These are phyloP conservation scores for Falco rusticolus DNA, from an alignment of 2,797 vertebrate genomes.

Conservation along the genomic window DNA sequence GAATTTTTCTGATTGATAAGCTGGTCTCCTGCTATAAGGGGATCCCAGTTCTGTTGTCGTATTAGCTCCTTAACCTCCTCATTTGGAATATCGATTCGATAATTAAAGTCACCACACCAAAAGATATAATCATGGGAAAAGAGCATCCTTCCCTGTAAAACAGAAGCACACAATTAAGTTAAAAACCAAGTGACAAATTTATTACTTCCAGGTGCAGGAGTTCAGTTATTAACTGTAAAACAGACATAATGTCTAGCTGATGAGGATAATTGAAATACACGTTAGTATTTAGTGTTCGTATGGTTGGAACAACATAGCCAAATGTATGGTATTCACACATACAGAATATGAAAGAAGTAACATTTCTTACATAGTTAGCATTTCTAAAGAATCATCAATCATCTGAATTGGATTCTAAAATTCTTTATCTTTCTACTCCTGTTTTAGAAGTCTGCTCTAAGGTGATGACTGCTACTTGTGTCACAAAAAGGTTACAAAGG, in stretches of 20 bases:
- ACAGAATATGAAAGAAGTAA: neutral
- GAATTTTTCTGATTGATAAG: slow-evolving; percentile 92
- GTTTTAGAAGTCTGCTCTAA: neutral
- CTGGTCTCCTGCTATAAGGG: slow-evolving; percentile 93
- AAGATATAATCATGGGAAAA: slow-evolving; percentile 98
- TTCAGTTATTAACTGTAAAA: neutral
- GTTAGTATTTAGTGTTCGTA: neutral
- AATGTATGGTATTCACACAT: neutral
- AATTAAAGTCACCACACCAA: slow-evolving; percentile 99
- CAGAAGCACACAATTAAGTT: neutral
- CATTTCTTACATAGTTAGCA: neutral
- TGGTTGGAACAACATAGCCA: neutral
- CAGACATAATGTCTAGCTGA: neutral
- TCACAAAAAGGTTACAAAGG: neutral
- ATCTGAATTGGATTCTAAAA: neutral
- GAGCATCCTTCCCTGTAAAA: slow-evolving; percentile 89
- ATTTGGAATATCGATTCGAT: slow-evolving; percentile 92
- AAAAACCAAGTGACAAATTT: neutral
- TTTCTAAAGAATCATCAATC: neutral
- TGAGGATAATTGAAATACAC: neutral
- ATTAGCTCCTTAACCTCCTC: slow-evolving; percentile 98
- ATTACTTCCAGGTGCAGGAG: neutral
- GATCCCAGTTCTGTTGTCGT: slow-evolving; percentile 92
- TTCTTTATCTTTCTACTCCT: neutral
- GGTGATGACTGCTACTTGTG: neutral